Evolutionary conservation across 2,113 vertebrate genomes (phyloP), one percentile per base, ranked within the genome.

Genomic region (Brienomyrus brachyistius): DNA sequence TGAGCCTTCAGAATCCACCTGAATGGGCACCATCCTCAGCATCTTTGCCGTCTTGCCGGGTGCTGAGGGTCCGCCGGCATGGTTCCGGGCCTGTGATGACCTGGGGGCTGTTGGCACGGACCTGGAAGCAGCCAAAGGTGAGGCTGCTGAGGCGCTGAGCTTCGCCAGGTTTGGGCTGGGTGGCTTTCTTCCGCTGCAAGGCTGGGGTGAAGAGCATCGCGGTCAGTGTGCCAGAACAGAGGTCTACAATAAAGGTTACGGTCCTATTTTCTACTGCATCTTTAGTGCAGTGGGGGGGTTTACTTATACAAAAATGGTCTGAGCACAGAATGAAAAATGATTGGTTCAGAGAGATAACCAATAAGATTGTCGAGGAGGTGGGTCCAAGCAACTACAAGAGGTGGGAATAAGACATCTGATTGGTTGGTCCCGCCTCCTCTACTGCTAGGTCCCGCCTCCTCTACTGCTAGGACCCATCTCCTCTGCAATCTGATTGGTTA

Each of bases 61-160:
- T 91, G 92, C 93, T 93, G 82, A 94, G 89, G 88, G 90, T 94
- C 90, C 91, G 95, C 93, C 95, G 93, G 59, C 93, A 94, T 0
- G 97, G 96, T 50, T 96, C 95, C 2, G 94, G 95, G 87, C 96
- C 97, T 0, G 95, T 94, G 62, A 96, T 95, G 0, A 95, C 95
- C 91, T 98, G 97, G 27, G 97, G 97, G 90, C 94, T 99, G 94
- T 96, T 97, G 90, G 96, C 97, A 94, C 96, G 95, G 90, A 98
- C 97, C 89, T 97, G 96, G 93, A 99, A 98, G 92, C 98, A 99
- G 89, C 98, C 98, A 62, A 99, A 99, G 1, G 97, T 98, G 93
- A 99, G 95, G 93, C 97, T 96, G 95, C 98, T 99, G 74, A 99
- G 95, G 15, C 97, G 96, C 91, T 97, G 98, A 54, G 97, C 98